Conservation (phyloP, 1,140 invertebrate genomes). For the Micrasema longulum region DNA sequence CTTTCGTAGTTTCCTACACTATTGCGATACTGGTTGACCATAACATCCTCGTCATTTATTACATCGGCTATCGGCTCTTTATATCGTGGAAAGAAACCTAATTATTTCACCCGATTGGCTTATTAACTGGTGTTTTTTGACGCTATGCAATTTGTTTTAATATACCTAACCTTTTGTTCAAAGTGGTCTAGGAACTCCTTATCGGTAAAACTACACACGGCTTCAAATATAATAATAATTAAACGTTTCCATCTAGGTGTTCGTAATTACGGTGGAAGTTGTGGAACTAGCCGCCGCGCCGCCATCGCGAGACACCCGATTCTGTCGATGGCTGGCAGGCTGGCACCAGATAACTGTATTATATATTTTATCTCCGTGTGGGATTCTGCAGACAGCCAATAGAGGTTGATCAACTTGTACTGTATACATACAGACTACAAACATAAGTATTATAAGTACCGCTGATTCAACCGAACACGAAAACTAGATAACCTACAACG, state of each 20-base stretch:
- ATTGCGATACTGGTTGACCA: no score
- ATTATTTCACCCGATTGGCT: no score
- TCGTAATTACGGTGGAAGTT: background rate
- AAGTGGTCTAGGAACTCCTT: no score
- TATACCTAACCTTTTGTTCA: no score
- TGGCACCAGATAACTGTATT: constrained; percentile 5
- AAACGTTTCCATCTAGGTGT: constrained; percentile 6
- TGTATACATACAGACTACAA: background rate
- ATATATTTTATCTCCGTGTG: constrained; percentile 5
- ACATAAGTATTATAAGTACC: background rate
- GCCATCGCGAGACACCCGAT: background rate
- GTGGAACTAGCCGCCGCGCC: background rate
- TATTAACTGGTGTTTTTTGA: no score
- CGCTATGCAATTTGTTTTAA: no score
- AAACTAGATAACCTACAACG: no score
- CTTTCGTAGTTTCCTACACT: no score
- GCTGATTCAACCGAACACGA: background rate
- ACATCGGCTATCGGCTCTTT: no score
- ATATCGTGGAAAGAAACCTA: no score
- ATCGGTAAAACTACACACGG: no score
- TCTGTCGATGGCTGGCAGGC: background rate
- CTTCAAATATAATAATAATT: background rate
- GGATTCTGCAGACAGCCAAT: constrained; percentile 27
- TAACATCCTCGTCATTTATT: no score
- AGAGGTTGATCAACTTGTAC: constrained; percentile 28